Evolutionary conservation across 1,140 invertebrate species (phyloP).

Genomic region (Popillia japonica): DNA sequence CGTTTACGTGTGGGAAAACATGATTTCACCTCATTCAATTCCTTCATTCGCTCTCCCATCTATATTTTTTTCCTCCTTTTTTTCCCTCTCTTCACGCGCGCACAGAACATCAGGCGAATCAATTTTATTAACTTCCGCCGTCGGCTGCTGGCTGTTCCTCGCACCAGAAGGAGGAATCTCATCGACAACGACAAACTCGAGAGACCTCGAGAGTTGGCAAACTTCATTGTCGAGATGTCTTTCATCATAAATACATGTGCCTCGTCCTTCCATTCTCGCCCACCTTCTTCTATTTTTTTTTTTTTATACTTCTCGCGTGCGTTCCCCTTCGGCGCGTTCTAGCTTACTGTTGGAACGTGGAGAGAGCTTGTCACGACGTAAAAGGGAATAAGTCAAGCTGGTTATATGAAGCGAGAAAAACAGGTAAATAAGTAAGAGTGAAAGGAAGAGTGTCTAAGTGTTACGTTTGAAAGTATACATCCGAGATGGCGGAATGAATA

Average conservation of each 20-base stretch:
- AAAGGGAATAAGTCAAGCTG: no score
- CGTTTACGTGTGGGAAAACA: neutral
- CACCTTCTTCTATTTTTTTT: neutral
- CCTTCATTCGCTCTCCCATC: neutral
- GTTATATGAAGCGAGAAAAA: no score
- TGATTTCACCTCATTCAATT: neutral
- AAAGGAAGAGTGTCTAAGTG: no score
- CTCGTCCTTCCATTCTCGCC: neutral
- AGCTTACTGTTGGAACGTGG: neutral
- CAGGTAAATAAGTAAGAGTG: neutral
- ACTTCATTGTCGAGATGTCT: neutral
- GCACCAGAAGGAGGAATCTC: neutral
- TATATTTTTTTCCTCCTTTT: neutral
- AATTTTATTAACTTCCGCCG: neutral
- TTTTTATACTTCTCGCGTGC: neutral
- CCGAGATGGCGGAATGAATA: no score
- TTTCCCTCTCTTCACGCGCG: neutral
- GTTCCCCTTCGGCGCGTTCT: neutral
- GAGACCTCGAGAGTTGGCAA: neutral
- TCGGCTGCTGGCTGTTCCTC: neutral
- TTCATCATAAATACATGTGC: neutral
- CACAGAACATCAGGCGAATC: no score
- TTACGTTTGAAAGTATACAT: no score
- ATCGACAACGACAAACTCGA: neutral
- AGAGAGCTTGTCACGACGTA: no score